Percentiles rank a stretch among this genome's conserved stretches.
Evolutionary conservation across 2,113 vertebrate species (phyloP).

Genomic region (Upupa epops): DNA sequence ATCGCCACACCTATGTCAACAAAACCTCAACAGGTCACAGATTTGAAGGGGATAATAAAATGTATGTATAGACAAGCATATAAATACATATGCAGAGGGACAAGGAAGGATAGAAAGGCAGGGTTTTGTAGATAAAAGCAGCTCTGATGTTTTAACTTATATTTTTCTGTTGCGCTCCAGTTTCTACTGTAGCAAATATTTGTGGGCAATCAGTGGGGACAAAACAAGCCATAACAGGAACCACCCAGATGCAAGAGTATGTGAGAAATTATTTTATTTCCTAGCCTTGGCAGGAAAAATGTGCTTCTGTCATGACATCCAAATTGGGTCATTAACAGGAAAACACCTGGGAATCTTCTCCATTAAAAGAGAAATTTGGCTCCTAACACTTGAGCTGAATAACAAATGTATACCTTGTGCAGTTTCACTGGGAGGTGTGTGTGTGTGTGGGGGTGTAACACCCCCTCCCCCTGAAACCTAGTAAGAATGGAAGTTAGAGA

Average conservation of each 20-base stretch:
- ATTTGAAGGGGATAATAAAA: constrained; percentile 21
- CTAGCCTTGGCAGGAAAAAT: neutral
- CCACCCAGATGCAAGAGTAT: neutral
- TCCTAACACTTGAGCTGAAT: neutral
- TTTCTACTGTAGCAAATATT: constrained; percentile 14
- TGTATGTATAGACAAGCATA: neutral
- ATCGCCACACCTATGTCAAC: neutral
- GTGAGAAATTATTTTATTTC: neutral
- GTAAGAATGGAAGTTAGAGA: neutral
- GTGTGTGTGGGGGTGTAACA: neutral
- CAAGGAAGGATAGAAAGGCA: neutral
- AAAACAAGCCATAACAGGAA: neutral
- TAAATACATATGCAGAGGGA: neutral
- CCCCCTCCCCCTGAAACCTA: neutral
- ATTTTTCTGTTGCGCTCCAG: neutral
- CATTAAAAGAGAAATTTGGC: neutral
- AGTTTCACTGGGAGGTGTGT: too few relatives aligned
- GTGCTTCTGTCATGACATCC: neutral
- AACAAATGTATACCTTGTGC: neutral
- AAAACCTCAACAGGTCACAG: constrained; percentile 9
- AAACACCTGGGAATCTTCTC: neutral
- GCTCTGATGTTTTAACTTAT: neutral
- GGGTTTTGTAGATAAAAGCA: neutral
- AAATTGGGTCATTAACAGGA: neutral
- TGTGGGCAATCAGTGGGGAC: neutral